Evolutionary conservation across 1,140 invertebrate species (phyloP).

Genomic region (Wiebesia pumilae): DNA sequence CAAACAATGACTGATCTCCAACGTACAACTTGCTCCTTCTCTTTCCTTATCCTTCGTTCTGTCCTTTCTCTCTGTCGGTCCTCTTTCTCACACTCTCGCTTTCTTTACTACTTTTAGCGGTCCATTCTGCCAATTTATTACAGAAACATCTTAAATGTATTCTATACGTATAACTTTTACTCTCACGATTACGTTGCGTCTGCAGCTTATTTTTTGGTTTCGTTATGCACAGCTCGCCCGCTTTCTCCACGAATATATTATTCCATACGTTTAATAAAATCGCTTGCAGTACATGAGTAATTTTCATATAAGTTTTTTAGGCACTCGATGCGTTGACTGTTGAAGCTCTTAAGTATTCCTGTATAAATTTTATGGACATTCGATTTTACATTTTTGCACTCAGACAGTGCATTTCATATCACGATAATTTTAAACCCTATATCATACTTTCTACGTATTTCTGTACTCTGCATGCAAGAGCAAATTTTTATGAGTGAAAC

Average conservation of each 20-base stretch:
- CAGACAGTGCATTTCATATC: not conserved
- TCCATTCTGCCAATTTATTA: constrained; percentile 1
- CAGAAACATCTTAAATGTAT: not conserved
- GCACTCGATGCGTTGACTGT: not conserved
- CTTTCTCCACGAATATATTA: not conserved
- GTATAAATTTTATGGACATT: constrained; percentile 4
- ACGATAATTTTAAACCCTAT: not conserved
- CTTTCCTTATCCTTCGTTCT: not conserved
- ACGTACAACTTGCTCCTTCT: not conserved
- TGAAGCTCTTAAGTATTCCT: not conserved
- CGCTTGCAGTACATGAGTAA: not conserved
- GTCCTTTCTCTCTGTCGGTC: not conserved
- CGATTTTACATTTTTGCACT: not conserved
- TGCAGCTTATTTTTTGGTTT: not conserved
- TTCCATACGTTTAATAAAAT: not conserved
- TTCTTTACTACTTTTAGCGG: not conserved
- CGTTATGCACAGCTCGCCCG: not conserved
- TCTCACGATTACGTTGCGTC: not conserved
- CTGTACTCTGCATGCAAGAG: no score
- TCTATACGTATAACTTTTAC: not conserved
- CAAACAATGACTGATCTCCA: not conserved
- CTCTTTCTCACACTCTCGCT: not conserved
- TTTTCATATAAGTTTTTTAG: not conserved
- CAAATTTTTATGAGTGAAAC: not conserved
- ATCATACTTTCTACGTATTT: not conserved